These are phyloP conservation scores for Palythoa grandiflora DNA, from an alignment of 92 coral and sea anemone species.

Conservation along the genomic window DNA sequence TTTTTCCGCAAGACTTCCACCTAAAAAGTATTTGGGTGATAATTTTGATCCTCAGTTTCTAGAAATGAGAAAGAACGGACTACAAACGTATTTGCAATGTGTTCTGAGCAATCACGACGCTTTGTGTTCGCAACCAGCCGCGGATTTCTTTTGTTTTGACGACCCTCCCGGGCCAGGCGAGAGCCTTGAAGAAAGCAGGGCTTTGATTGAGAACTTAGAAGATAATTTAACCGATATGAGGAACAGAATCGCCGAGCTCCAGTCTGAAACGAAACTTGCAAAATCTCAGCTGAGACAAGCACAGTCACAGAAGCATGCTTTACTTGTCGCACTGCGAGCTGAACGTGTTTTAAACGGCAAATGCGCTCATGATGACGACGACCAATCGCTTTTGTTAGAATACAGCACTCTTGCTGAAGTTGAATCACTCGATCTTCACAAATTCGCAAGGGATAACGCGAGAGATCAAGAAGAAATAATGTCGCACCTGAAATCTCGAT, in stretches of 20 bases:
- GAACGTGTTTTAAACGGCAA: conserved; percentile 94
- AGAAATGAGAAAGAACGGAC: conserved; percentile 74
- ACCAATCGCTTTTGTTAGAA: conserved; percentile 83
- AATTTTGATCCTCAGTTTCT: conserved; percentile 84
- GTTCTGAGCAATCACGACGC: conserved; percentile 66
- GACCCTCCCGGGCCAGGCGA: conserved; percentile 94
- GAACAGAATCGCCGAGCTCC: conserved; percentile 67
- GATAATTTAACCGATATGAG: conserved; percentile 76
- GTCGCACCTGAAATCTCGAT: conserved; percentile 34
- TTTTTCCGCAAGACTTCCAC: conserved; percentile 82
- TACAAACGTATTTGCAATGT: conserved; percentile 84
- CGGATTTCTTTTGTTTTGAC: conserved; percentile 86
- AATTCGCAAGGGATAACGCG: conserved; percentile 56
- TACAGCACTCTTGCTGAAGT: conserved; percentile 90
- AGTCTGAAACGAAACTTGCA: conserved; percentile 68
- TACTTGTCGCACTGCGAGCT: conserved; percentile 87
- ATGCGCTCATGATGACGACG: conserved; percentile 81
- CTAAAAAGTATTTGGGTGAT: conserved; percentile 88
- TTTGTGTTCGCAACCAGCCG: conserved; percentile 66
- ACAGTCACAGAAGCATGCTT: conserved; percentile 89
- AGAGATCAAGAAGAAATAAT: conserved; percentile 53
- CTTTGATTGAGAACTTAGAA: conserved; percentile 84
- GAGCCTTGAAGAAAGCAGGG: conserved; percentile 86
- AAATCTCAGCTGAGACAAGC: conserved; percentile 91
- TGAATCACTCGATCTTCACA: conserved; percentile 75